Evolutionary conservation across 2,113 vertebrate genomes (phyloP).

Genomic region (Chinchilla lanigera): DNA sequence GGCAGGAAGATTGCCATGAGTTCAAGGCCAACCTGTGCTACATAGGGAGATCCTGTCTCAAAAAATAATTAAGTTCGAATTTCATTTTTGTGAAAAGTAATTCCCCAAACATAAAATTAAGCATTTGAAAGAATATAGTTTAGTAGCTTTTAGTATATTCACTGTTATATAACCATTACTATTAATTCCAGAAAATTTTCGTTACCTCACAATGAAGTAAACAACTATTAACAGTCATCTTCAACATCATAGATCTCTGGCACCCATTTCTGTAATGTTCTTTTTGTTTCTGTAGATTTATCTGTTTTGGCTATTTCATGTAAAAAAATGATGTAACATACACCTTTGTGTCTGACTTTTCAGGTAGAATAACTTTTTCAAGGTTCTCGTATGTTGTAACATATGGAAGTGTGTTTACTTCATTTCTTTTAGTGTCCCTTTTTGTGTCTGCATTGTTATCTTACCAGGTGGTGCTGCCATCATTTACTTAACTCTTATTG

Average conservation of each 20-base stretch:
- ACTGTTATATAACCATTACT: background rate
- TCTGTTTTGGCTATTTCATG: background rate
- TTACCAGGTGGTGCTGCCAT: background rate
- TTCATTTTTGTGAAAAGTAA: background rate
- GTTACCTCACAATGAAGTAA: background rate
- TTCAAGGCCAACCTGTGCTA: no score
- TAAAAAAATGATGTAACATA: background rate
- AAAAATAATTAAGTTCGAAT: slow-evolving; percentile 1
- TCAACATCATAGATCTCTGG: background rate
- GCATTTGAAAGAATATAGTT: no score
- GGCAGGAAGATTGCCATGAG: no score
- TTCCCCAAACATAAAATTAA: background rate
- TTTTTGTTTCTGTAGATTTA: background rate
- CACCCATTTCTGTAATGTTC: background rate
- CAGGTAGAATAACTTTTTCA: slow-evolving; percentile 1
- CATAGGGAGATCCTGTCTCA: no score
- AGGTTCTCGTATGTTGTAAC: background rate
- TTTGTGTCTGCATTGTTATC: background rate
- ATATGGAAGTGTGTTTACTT: background rate
- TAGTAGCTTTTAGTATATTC: no score
- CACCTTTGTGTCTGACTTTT: background rate
- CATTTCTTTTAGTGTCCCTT: background rate
- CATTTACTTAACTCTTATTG: background rate
- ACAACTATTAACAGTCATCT: background rate
- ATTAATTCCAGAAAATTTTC: background rate